Conservation (phyloP, 2,113 vertebrate genomes). For the Ondatra zibethicus region DNA sequence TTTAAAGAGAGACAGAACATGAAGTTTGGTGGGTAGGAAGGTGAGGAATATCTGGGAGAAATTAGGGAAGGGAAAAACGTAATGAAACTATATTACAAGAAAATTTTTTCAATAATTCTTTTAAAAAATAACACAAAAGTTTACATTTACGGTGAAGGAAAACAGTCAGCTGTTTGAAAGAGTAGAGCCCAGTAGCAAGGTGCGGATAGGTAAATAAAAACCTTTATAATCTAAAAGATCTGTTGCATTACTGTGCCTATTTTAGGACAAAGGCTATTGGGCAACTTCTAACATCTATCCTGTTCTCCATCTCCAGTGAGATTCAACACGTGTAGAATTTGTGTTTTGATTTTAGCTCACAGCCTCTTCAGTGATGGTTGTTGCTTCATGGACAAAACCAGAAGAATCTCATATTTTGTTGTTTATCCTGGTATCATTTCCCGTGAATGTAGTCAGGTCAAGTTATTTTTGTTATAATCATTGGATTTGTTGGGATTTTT, state of each 20-base stretch:
- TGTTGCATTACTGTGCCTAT: background rate
- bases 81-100: too few species aligned
- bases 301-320: background rate
- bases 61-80: background rate
- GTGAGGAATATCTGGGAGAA: background rate
- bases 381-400: too few species aligned
- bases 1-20: background rate
- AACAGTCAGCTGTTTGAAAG: background rate
- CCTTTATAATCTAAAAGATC: background rate
- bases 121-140: background rate
- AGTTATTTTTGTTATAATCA: background rate
- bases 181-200: background rate
- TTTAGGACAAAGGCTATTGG: background rate
- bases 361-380: background rate
- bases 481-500: background rate
- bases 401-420: background rate
- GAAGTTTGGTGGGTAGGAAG: background rate
- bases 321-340: background rate
- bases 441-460: too few species aligned
- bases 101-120: background rate
- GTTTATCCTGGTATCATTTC: background rate
- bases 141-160: background rate
- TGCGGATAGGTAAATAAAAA: background rate
- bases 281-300: background rate
- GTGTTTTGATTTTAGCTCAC: background rate